Percentiles rank a stretch among this genome's conserved stretches.
phyloP scores from a whole-genome alignment of 1,140 invertebrate genomes.

The Penaeus indicus region DNA sequence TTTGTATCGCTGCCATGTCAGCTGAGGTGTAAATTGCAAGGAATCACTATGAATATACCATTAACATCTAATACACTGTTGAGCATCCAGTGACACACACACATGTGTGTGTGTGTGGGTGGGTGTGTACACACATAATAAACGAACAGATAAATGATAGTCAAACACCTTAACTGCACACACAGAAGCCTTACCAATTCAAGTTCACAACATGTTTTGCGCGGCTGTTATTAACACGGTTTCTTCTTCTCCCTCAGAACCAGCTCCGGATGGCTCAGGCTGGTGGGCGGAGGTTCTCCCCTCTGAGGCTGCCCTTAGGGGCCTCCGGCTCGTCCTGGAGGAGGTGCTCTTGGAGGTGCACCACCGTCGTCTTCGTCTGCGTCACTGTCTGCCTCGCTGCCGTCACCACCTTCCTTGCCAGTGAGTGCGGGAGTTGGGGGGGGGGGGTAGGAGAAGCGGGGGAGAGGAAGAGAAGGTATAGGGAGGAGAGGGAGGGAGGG shows the following conservation, averaged over 20 bases:
- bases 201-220: no score
- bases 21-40: no score
- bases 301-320: constrained; percentile 51
- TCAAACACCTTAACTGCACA: background rate
- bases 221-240: no score
- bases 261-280: constrained; percentile 46
- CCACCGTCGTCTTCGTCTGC: constrained; percentile 61
- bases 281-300: constrained; percentile 55
- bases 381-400: constrained; percentile 64
- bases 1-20: no score
- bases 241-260: constrained; percentile 41
- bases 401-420: constrained; percentile 64
- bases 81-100: background rate
- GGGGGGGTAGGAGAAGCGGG: no score
- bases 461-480: no score
- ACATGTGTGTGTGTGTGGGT: background rate
- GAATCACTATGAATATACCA: no score
- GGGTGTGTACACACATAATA: background rate
- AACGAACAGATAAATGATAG: background rate
- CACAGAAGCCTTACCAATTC: no score
- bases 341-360: constrained; percentile 59
- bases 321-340: constrained; percentile 55
- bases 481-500: background rate
- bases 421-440: constrained; percentile 22
- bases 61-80: no score